phyloP scores from a whole-genome alignment of 2,113 vertebrate genomes.

The Loxodonta africana region DNA sequence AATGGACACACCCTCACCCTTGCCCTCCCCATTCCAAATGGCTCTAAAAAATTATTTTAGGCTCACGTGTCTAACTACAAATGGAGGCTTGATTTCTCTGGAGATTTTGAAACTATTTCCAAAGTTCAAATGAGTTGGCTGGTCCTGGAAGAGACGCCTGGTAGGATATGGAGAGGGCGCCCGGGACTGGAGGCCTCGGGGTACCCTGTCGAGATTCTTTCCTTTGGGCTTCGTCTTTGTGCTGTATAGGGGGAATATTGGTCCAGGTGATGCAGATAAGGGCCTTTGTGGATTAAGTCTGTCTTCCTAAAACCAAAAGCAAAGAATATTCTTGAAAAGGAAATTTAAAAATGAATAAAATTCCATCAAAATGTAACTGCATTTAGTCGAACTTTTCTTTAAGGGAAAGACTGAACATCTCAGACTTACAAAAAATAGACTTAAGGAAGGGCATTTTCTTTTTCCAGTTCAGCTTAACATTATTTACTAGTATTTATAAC shows the following conservation, averaged over 20 bases:
- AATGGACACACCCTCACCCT: neutral
- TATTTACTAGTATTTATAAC: neutral
- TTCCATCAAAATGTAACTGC: slow-evolving; percentile 7
- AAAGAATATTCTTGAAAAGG: neutral
- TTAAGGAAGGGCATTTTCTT: slow-evolving; percentile 36
- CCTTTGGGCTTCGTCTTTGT: slow-evolving; percentile 40
- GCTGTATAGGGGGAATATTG: slow-evolving; percentile 41
- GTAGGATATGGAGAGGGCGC: slow-evolving; percentile 80
- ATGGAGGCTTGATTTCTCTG: slow-evolving; percentile 75
- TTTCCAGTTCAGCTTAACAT: slow-evolving; percentile 29
- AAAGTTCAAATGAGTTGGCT: slow-evolving; percentile 64
- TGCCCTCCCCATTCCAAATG: neutral
- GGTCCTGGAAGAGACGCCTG: slow-evolving; percentile 56
- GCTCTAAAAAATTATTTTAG: slow-evolving; percentile 59
- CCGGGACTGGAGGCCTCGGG: slow-evolving; percentile 42
- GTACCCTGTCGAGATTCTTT: neutral
- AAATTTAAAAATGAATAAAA: neutral
- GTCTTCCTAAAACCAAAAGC: slow-evolving; percentile 73
- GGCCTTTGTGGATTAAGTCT: slow-evolving; percentile 52
- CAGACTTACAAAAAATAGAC: neutral
- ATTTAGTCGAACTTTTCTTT: neutral
- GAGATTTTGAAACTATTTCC: slow-evolving; percentile 61
- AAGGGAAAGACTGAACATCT: neutral
- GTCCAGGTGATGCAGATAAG: slow-evolving; percentile 73
- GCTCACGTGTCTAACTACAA: slow-evolving; percentile 84